Evolutionary conservation across 2,888 invertebrate species (phyloP).

Genomic region (Drosophila ustulata): DNA sequence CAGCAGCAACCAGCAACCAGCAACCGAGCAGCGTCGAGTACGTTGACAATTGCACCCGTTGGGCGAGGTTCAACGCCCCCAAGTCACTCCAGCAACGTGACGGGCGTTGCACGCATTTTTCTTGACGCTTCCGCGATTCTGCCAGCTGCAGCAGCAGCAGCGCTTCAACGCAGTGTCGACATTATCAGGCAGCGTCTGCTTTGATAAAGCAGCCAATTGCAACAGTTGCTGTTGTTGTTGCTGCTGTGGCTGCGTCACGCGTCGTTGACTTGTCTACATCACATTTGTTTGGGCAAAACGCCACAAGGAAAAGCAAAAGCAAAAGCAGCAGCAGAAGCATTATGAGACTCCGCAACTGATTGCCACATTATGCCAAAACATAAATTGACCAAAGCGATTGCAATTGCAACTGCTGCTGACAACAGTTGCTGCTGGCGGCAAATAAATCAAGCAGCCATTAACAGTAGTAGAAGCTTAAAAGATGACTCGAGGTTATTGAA

Average conservation of each 20-base stretch:
- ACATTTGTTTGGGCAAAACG: conserved; percentile 44
- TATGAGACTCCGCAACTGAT: conserved; percentile 39
- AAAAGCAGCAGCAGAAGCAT: conserved; percentile 19
- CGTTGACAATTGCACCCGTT: conserved; percentile 59
- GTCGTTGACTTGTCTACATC: conserved; percentile 54
- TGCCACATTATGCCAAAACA: conserved; percentile 53
- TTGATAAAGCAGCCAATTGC: conserved; percentile 62
- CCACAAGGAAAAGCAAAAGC: conserved; percentile 63
- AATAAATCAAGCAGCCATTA: conserved; percentile 2
- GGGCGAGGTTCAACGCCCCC: conserved; percentile 65
- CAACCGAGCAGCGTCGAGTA: conserved; percentile 37
- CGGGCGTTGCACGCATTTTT: conserved; percentile 73
- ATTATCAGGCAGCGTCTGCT: conserved; percentile 53
- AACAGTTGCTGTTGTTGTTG: conserved; percentile 39
- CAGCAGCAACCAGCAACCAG: too few relatives aligned
- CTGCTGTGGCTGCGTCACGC: conserved; percentile 52
- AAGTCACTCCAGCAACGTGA: conserved; percentile 39
- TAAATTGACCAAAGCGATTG: conserved; percentile 43
- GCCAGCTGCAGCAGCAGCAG: conserved; percentile 4
- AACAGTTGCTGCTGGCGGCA: conserved; percentile 17
- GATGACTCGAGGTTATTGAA: too few relatives aligned
- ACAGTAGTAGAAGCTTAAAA: too few relatives aligned
- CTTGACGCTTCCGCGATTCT: conserved; percentile 80
- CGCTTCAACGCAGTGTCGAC: conserved; percentile 28
- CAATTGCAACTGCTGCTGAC: conserved; percentile 18